Conservation (phyloP, 2,797 vertebrate species). For the Rhinoraja longicauda region DNA sequence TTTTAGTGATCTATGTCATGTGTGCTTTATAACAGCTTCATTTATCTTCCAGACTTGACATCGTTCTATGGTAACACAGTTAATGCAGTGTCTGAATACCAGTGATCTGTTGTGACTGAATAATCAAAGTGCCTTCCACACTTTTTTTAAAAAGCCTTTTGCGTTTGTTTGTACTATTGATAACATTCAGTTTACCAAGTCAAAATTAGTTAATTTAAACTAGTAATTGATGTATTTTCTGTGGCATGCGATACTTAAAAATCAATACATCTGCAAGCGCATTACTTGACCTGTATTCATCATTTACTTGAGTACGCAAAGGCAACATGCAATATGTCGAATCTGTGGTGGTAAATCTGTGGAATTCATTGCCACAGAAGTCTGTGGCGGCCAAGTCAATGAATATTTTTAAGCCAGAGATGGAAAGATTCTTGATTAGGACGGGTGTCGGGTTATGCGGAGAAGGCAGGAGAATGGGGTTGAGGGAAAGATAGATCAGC, state of each 20-base stretch:
- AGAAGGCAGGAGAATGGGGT: too few relatives aligned
- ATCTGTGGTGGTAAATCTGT: too few relatives aligned
- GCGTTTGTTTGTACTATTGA: background rate
- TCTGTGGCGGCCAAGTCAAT: too few relatives aligned
- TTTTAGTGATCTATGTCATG: background rate
- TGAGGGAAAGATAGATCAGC: too few relatives aligned
- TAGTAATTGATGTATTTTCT: background rate
- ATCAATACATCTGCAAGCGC: conserved; percentile 10
- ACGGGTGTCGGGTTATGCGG: too few relatives aligned
- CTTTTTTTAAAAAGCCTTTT: background rate
- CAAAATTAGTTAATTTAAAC: background rate
- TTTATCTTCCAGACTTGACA: background rate
- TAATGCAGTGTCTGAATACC: background rate
- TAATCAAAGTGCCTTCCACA: background rate
- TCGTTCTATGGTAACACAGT: background rate
- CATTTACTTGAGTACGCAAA: background rate
- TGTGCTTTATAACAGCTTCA: background rate
- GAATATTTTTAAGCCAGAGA: too few relatives aligned
- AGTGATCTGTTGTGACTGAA: conserved; percentile 24
- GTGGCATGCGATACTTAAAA: background rate
- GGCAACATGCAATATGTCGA: background rate
- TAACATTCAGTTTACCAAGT: background rate
- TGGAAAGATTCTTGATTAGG: too few relatives aligned
- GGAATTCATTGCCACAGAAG: too few relatives aligned
- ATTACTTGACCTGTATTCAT: background rate